phyloP scores from a whole-genome alignment of 2,113 vertebrate species.

The Sander lucioperca region DNA sequence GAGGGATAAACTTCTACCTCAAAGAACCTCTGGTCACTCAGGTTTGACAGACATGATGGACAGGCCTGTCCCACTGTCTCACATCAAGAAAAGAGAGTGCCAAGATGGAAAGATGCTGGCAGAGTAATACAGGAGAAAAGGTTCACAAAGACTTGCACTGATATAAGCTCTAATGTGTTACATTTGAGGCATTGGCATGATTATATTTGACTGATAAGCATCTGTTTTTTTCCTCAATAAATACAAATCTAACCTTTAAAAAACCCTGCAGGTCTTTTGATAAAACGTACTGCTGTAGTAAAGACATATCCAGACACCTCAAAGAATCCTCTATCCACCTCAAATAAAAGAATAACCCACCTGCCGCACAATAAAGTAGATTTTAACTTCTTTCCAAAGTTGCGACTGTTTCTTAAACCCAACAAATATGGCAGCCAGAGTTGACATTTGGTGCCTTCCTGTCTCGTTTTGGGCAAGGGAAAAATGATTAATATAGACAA shows the following conservation, averaged over 20 bases:
- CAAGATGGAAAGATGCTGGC: neutral
- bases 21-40: slow-evolving; percentile 88
- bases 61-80: neutral
- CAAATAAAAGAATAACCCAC: neutral
- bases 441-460: neutral
- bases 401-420: neutral
- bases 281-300: neutral
- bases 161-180: neutral
- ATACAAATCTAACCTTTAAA: neutral
- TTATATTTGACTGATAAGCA: neutral
- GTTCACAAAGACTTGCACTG: slow-evolving; percentile 3
- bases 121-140: neutral
- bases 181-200: slow-evolving; percentile 17
- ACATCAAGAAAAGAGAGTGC: neutral
- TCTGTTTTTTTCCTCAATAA: neutral
- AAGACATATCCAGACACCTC: neutral
- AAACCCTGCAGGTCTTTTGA: neutral
- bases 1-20: slow-evolving; percentile 59
- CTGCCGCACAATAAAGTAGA: neutral
- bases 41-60: slow-evolving; percentile 79
- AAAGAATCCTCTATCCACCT: neutral
- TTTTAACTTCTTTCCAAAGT: neutral
- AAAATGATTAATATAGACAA: neutral
- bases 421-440: neutral
- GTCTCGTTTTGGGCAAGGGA: neutral